Evolutionary conservation across 2,113 vertebrate species (phyloP), one percentile per base, ranked within the genome.

Genomic region (Eublepharis macularius): DNA sequence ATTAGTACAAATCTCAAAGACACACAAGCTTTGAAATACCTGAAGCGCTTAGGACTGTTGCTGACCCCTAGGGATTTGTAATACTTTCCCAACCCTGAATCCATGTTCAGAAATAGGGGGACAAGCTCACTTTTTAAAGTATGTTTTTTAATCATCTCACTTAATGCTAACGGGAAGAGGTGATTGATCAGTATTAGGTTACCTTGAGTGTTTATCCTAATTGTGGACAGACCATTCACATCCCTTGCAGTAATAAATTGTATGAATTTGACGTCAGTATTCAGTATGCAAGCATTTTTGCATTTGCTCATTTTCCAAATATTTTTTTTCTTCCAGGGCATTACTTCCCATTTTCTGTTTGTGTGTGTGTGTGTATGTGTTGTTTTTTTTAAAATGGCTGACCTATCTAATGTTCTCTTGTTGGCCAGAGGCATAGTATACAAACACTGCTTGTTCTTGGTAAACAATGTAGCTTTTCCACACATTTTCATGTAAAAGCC

Each of bases 401-500:
- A 49, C 70, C 78, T 89, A 83, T 75, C 76, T 78, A 88, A 74
- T 78, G 45, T 79, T 88, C 26, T 82, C 60, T 80, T 26, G 0
- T 43, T 90, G 82, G 84, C 83, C 82, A 84, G 84, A 88, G 85
- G 69, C 86, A 84, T 6, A 45, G 43, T n/a, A 6, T 82, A 91
- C 51, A 85, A 89, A 49, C 72, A 43, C 54, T 34, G 0, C 81
- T 92, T 89, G 84, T 92, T 92, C 81, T 63, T 88, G 43, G 78
- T 70, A 83, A 89, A 88, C 88, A 92, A 85, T 87, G 34, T 63
- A 75, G 74, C 66, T 91, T 87, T 85, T 66, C 86, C 82, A 0
- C 3, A 0, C 81, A 85, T 92, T 86, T 91, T 91, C 72, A 81
- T 87, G 88, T 82, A 83, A 90, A 89, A 89, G 88, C 49, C 36